Conservation (phyloP, 2,888 invertebrate genomes). For the Quadroppia sp. region DNA sequence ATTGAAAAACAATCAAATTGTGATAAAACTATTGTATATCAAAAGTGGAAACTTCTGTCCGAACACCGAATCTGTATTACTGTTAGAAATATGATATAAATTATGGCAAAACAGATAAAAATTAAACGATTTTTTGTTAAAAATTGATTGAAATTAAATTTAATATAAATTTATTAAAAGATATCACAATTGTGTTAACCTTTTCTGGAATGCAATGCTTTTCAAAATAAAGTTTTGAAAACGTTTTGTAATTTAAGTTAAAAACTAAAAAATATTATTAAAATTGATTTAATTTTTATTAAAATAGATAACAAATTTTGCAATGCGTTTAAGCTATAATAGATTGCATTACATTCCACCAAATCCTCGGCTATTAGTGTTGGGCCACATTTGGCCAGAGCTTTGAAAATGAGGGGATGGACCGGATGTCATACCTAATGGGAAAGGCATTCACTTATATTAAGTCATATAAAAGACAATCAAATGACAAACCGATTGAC, state of each 20-base stretch:
- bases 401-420: neutral
- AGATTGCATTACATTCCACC: neutral
- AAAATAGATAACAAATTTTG: neutral
- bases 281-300: neutral
- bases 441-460: neutral
- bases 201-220: constrained; percentile 12
- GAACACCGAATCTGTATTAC: neutral
- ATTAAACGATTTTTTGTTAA: neutral
- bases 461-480: neutral
- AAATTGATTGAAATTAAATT: neutral
- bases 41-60: neutral
- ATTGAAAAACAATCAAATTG: neutral
- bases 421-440: neutral
- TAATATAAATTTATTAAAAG: neutral
- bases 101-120: neutral
- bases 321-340: neutral
- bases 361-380: constrained; percentile 2
- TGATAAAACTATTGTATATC: neutral
- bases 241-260: neutral
- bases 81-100: neutral
- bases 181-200: constrained; percentile 28
- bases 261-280: neutral
- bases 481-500: neutral
- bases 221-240: neutral
- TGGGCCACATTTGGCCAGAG: neutral